Evolutionary conservation across 2,888 invertebrate genomes (phyloP), one percentile per base, ranked within the genome.

Genomic region (Rosalia funebris): DNA sequence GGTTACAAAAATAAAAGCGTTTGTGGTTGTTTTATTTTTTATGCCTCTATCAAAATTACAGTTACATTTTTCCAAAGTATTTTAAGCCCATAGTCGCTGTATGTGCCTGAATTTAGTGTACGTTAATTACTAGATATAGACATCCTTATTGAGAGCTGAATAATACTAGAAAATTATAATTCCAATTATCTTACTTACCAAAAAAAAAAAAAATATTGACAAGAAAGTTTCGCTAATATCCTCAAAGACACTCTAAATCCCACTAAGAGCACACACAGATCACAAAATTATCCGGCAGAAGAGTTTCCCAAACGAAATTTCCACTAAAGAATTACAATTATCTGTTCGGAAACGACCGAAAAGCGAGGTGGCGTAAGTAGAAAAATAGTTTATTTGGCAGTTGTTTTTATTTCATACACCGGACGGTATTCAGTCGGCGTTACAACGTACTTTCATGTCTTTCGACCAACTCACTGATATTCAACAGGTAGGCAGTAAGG

Each of bases 401-500:
- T 58, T 58, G 57, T 52, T 58, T 45, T 39, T 25, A 45, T 58
- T 50, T 16, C 10, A 52, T 52, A 44, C 57, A 32, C 57, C 39
- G 45, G 12, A 37, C 37, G 32, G 48, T 20, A 48, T 36, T 25
- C 15, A 14, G 48, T 34, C 19, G 45, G 45, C 42, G 52, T 41
- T 52, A 34, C 36, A 60, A 36, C 45, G 50, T 56, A 58, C 63
- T 54, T 65, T 54, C 62, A 47, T 57, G 60, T 60, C 61, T 65
- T 58, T 59, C 59, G 55, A 42, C 61, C 59, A 45, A 65, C 65
- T 50, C 50, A 25, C 50, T 65, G 63, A 60, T 63, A 57, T 59
- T 62, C 62, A 65, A 65, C 65, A 65, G 65, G 65, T 65, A 62
- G 65, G 65, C 62, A 59, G 60, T 61, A 62, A 62, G 65, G 65